phyloP scores from a whole-genome alignment of 2,113 vertebrate genomes.

The Xenopus laevis region DNA sequence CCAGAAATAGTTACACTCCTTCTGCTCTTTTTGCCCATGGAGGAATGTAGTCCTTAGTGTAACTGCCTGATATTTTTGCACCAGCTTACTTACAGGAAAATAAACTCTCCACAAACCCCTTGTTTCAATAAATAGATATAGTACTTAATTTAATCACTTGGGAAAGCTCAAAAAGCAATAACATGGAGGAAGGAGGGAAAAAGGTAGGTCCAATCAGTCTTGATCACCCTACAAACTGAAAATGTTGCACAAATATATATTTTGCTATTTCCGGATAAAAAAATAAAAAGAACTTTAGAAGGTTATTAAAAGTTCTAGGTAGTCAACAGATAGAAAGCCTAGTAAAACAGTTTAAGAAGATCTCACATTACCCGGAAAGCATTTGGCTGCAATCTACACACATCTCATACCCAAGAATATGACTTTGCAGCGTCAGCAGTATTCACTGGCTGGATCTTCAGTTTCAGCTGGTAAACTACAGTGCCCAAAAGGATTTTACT shows the following conservation, averaged over 20 bases:
- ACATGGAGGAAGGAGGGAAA: no score
- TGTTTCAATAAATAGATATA: no score
- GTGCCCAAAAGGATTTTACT: background rate
- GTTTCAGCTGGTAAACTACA: constrained; percentile 6
- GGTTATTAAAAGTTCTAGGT: constrained; percentile 8
- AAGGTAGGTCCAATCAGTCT: constrained; percentile 1
- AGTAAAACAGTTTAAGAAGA: constrained; percentile 20
- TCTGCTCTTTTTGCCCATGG: background rate
- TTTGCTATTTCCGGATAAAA: no score
- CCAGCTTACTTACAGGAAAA: no score
- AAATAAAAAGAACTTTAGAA: no score
- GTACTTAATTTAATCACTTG: no score
- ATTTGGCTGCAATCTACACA: constrained; percentile 41
- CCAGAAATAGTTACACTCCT: background rate
- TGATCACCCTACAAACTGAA: no score
- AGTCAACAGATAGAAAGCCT: background rate
- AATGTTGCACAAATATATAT: no score
- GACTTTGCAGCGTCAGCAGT: constrained; percentile 35
- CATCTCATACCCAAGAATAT: constrained; percentile 33
- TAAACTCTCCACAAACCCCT: no score
- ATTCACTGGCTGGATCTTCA: constrained; percentile 30
- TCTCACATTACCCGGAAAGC: constrained; percentile 30
- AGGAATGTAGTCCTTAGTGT: background rate
- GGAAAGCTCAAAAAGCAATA: no score
- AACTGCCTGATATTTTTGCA: background rate